Evolutionary conservation across 2,113 vertebrate genomes (phyloP), one percentile per base, ranked within the genome.

Genomic region (Anguilla japonica): DNA sequence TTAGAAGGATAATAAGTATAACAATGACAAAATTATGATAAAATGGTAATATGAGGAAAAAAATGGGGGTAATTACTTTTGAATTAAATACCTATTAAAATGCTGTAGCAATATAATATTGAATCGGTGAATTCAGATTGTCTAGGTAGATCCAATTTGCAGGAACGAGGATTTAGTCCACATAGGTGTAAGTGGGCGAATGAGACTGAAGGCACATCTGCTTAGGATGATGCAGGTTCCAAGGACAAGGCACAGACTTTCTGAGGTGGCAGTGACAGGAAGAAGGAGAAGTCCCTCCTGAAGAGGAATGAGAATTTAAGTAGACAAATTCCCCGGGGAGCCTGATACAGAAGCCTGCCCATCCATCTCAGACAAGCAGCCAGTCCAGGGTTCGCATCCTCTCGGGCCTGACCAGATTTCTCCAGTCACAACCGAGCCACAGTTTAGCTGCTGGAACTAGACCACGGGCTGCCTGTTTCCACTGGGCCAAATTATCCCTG

Each of bases 201-300:
- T 34, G 20, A 29, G 8, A 75, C 26, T 13, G 5, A 34, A 75
- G 71, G 11, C 9, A 7, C 20, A 34, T 29, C 71, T 26, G 26
- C 5, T 34, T 11, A 9, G n/a, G n/a, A 13, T 5, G 20, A 13
- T 7, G 6, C 63, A 26, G 7, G n/a, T 34, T 22, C n/a, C 71
- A 75, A 75, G 71, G 71, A 75, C 71, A 75, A 34, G 71, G n/a
- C 71, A 13, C 20, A 75, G 26, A 9, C 71, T 6, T 20, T 75
- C n/a, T 75, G 71, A 75, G 71, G 71, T 75, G 71, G 6, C 71
- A 75, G 71, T 34, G 71, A 75, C 71, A 75, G n/a, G 71, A 34
- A 26, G 26, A 71, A 71, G 26, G 63, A 71, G 7, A 26, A 34
- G 9, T 75, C 71, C 11, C 6, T 75, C 71, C 71, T 34, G 71